These are phyloP conservation scores for Apotomis betuletana DNA, from an alignment of 2,888 invertebrate genomes.

Conservation along the genomic window DNA sequence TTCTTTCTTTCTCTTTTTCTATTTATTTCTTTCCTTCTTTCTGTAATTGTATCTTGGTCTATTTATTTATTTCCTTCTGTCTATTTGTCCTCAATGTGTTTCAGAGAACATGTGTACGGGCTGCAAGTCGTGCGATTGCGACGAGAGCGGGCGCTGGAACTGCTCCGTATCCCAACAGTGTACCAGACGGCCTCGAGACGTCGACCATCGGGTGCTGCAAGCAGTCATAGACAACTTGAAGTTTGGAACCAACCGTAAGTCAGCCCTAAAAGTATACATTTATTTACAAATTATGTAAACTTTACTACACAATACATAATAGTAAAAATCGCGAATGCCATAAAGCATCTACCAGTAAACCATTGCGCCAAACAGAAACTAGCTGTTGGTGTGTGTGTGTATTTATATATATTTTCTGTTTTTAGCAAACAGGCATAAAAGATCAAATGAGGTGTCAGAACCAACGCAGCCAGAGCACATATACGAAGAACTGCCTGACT, in stretches of 20 bases:
- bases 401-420: not conserved
- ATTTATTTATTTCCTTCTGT: not conserved
- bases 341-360: too few relatives aligned
- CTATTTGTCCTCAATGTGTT: not conserved
- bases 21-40: too few relatives aligned
- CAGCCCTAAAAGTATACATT: too few relatives aligned
- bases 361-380: not conserved
- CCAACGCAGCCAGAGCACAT: not conserved
- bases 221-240: slow-evolving; percentile 54
- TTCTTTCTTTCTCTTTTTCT: too few relatives aligned
- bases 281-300: too few relatives aligned
- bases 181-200: slow-evolving; percentile 42
- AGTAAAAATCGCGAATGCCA: too few relatives aligned
- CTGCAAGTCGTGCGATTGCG: slow-evolving; percentile 59
- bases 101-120: slow-evolving; percentile 63
- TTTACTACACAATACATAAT: too few relatives aligned
- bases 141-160: slow-evolving; percentile 55
- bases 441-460: not conserved
- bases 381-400: not conserved
- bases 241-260: slow-evolving; percentile 47
- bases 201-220: slow-evolving; percentile 56
- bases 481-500: not conserved
- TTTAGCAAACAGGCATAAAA: slow-evolving; percentile 14
- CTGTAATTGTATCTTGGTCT: not conserved
- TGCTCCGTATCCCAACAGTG: slow-evolving; percentile 54